phyloP scores from a whole-genome alignment of 2,888 invertebrate genomes.

The Coenonympha arcania region DNA sequence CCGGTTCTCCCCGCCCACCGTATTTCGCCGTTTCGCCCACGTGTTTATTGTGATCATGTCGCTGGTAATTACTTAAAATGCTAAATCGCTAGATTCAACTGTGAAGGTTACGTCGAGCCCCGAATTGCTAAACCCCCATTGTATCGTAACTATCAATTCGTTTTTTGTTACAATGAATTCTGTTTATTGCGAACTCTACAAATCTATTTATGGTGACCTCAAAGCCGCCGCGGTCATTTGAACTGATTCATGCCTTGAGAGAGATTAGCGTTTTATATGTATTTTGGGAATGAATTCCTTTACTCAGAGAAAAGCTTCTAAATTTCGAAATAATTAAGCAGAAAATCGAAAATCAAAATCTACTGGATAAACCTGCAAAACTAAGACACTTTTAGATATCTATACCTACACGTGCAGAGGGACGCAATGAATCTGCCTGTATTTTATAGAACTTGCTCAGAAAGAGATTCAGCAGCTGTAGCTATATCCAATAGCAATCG shows the following conservation, averaged over 20 bases:
- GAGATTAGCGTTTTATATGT: not conserved
- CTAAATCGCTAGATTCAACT: slow-evolving; percentile 28
- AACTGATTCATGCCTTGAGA: not conserved
- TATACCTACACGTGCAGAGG: too few relatives aligned
- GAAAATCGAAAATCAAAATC: too few relatives aligned
- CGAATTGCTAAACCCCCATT: slow-evolving; percentile 25
- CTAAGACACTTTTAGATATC: too few relatives aligned
- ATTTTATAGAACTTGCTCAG: too few relatives aligned
- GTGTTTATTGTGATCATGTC: slow-evolving; percentile 26
- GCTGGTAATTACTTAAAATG: slow-evolving; percentile 30
- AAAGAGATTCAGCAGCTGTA: too few relatives aligned
- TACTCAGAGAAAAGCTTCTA: too few relatives aligned
- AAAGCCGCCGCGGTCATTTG: not conserved
- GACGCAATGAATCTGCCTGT: too few relatives aligned
- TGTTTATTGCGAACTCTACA: slow-evolving; percentile 5
- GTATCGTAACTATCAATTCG: slow-evolving; percentile 22
- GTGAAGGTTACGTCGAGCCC: slow-evolving; percentile 25
- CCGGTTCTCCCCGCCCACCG: slow-evolving; percentile 24
- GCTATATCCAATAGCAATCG: too few relatives aligned
- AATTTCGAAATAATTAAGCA: too few relatives aligned
- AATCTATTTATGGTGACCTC: not conserved
- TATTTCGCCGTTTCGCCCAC: slow-evolving; percentile 26
- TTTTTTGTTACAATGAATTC: slow-evolving; percentile 19
- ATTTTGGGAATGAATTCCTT: too few relatives aligned
- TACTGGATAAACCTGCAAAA: too few relatives aligned